Base-by-base conservation (phyloP, 1,140 invertebrate species). In the Nomia melanderi region DNA sequence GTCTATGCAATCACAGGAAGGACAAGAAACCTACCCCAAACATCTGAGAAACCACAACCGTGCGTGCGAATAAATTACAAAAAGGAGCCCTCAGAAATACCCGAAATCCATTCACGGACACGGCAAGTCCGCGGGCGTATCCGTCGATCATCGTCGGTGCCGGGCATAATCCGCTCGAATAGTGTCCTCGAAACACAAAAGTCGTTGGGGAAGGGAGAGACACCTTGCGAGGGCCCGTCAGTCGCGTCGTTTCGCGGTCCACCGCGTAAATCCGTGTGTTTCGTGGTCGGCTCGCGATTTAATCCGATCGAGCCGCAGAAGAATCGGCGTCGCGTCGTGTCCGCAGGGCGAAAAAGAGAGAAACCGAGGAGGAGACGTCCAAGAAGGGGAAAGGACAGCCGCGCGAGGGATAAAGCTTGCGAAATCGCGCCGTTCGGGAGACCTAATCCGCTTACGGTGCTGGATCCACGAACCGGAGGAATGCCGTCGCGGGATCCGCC, bases 401-500 rank as follows among this genome's bases (percentile, higher is more conserved):
- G 31, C 25, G 31, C 12, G 39, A 47, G 59, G 62, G 81, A 85
- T 86, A 86, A 88, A 83, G 81, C 82, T 66, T 44, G 70, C 79
- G 57, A 81, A 85, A 83, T 86, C 73, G 76, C 79, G 77, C 54
- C 73, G 65, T 14, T 33, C 29, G n/a, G n/a, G 29, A 47, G 29
- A 44, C 33, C 71, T 89, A 90, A 90, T 88, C 88, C 88, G 80
- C 88, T 89, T 89, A 87, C n/a, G 7, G 62, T 25, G n/a, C n/a
- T n/a, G 7, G n/a, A 69, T 57, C 25, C 50, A 36, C n/a, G 60
- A 71, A 53, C 36, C 67, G 63, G 63, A 33, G 65, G 70, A 78
- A 77, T 69, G 57, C 36, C 33, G 25, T 66, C 17, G 33, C 60
- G 29, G 47, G 25, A 1, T 2, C 17, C 25, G 25, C 5, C 1